Evolutionary conservation across 2,797 vertebrate species (phyloP).

Genomic region (Cossypha caffra): DNA sequence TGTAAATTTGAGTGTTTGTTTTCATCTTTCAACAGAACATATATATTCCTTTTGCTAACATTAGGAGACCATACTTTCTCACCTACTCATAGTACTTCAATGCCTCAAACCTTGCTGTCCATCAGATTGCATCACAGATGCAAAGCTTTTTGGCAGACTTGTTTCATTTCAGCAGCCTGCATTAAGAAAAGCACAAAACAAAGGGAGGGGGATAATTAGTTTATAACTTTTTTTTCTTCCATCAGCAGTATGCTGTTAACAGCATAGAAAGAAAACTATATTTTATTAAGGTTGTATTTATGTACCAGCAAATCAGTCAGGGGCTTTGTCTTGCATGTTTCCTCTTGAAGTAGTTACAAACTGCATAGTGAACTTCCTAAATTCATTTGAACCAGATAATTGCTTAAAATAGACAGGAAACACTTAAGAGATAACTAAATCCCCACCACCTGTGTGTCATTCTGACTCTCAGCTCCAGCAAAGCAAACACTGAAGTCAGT

Average conservation of each 20-base stretch:
- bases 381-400: background rate
- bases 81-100: background rate
- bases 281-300: background rate
- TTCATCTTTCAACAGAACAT: background rate
- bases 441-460: background rate
- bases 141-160: background rate
- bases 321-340: background rate
- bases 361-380: background rate
- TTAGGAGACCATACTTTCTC: background rate
- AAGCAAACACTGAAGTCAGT: background rate
- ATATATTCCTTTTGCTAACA: background rate
- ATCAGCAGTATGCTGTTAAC: background rate
- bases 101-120: background rate
- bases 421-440: background rate
- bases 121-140: background rate
- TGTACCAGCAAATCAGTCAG: background rate
- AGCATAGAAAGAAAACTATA: background rate
- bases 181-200: background rate
- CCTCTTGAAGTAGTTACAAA: background rate
- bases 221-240: background rate
- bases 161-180: background rate
- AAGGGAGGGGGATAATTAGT: background rate
- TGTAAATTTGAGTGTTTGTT: background rate
- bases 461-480: background rate
- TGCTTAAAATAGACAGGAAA: background rate